Evolutionary conservation across 2,113 vertebrate genomes (phyloP), one percentile per base, ranked within the genome.

Genomic region (Agelaius tricolor): DNA sequence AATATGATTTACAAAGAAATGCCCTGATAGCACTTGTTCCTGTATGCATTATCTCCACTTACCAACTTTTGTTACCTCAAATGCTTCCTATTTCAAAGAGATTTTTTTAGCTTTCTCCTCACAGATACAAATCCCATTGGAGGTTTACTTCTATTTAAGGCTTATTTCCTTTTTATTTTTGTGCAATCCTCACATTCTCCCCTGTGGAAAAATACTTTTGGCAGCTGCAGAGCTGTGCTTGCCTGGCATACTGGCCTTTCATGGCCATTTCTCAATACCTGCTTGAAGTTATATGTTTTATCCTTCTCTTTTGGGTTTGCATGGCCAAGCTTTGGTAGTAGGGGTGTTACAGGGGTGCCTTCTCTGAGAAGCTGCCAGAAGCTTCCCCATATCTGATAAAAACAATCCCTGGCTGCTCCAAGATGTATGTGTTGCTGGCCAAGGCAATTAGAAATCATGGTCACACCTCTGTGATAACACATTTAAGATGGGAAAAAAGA

Each of bases 1-100:
- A 89, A 93, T 57, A 66, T 2, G 37, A 84, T 93, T 91, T 95
- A 59, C 41, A 87, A 94, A 49, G 73, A 82, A 85, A 82, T 77
- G 33, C 19, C 17, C 26, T 2, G 6, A 46, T 58, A 51, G 20
- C 15, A 59, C 28, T 68, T 79, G 20, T 81, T 82, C n/a, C 54
- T 62, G 26, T 51, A 33, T 33, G 54, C 11, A 55, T 69, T 66
- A 43, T 67, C 49, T 54, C 20, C 20, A 66, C 17, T 75, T 79
- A 75, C 2, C 20, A 62, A 21, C 46, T 15, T 78, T 87, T 89
- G 10, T 58, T 61, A 73, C 43, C 27, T 67, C 13, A 61, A 54
- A 24, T 33, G 43, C 7, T 46, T 81, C 31, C 17, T 79, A 28
- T 85, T 87, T 83, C 58, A 91, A 82, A 79, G 19, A 54, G 27